A percentile compares a stretch with the other conserved stretches of the same genome.
phyloP scores from a whole-genome alignment of 2,888 invertebrate species.

The Acleris holmiana region DNA sequence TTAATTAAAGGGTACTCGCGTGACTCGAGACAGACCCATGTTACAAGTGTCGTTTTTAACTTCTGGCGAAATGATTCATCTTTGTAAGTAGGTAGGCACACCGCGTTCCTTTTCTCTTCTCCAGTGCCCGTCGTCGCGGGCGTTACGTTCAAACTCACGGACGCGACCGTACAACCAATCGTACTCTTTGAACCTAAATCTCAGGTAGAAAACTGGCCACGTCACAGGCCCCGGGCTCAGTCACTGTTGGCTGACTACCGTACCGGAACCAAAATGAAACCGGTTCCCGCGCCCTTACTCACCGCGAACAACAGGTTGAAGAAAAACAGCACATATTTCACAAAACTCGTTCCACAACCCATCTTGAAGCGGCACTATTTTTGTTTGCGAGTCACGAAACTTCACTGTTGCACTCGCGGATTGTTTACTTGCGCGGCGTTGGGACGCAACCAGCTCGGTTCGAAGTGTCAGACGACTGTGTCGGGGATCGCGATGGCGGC shows the following conservation, averaged over 20 bases:
- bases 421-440: slow-evolving; percentile 54
- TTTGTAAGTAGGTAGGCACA: not conserved
- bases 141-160: slow-evolving; percentile 33
- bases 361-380: slow-evolving; percentile 73
- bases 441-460: slow-evolving; percentile 47
- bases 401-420: slow-evolving; percentile 71
- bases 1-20: not conserved
- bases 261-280: slow-evolving; percentile 68
- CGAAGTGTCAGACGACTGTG: slow-evolving; percentile 51
- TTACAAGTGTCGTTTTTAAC: too few species aligned
- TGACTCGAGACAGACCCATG: too few species aligned
- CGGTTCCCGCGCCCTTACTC: slow-evolving; percentile 82
- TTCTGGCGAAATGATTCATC: too few species aligned
- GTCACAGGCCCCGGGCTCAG: slow-evolving; percentile 29
- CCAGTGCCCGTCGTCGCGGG: slow-evolving; percentile 8
- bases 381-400: slow-evolving; percentile 61
- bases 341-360: slow-evolving; percentile 90
- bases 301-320: slow-evolving; percentile 92
- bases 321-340: slow-evolving; percentile 92
- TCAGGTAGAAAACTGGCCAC: slow-evolving; percentile 36
- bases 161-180: slow-evolving; percentile 18
- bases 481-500: slow-evolving; percentile 73
- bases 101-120: slow-evolving; percentile 3
- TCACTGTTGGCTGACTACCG: slow-evolving; percentile 67
- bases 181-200: slow-evolving; percentile 25